phyloP scores from a whole-genome alignment of 2,888 invertebrate species.

The Drosophila basisetae region DNA sequence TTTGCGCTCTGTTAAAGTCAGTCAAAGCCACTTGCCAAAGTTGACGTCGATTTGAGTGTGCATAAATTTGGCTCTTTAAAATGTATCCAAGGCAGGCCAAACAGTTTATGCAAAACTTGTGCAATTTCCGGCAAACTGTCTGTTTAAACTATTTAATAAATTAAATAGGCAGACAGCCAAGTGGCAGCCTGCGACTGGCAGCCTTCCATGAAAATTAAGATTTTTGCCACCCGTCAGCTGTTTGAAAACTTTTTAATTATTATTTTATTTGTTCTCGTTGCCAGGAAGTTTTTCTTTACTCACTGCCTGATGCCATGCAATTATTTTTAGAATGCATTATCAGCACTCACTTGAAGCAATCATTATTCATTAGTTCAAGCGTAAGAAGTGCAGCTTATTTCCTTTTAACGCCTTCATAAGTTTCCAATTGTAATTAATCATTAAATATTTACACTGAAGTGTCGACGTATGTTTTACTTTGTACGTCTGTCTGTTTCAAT shows the following conservation, averaged over 20 bases:
- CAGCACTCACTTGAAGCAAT: neutral
- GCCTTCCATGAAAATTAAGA: constrained; percentile 15
- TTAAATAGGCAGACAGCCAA: neutral
- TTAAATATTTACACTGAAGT: neutral
- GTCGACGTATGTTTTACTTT: neutral
- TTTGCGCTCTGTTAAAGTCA: constrained; percentile 22
- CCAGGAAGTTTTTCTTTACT: neutral
- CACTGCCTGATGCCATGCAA: neutral
- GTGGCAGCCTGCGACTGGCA: constrained; percentile 1
- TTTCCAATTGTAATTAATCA: neutral
- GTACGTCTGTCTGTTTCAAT: too few species aligned
- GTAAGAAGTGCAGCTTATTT: neutral
- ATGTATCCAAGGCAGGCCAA: constrained; percentile 14
- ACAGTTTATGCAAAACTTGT: constrained; percentile 28
- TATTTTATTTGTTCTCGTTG: constrained; percentile 12
- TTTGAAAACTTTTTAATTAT: constrained; percentile 51
- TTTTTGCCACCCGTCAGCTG: constrained; percentile 7
- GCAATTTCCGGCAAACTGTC: constrained; percentile 20
- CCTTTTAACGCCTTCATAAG: neutral
- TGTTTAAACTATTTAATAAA: constrained; percentile 9
- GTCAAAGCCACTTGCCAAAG: constrained; percentile 20
- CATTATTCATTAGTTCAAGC: neutral
- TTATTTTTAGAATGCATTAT: neutral
- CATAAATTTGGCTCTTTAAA: constrained; percentile 41
- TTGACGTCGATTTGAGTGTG: constrained; percentile 23